Evolutionary conservation across 2,797 vertebrate genomes (phyloP).

Genomic region (Telmatherina bonti): DNA sequence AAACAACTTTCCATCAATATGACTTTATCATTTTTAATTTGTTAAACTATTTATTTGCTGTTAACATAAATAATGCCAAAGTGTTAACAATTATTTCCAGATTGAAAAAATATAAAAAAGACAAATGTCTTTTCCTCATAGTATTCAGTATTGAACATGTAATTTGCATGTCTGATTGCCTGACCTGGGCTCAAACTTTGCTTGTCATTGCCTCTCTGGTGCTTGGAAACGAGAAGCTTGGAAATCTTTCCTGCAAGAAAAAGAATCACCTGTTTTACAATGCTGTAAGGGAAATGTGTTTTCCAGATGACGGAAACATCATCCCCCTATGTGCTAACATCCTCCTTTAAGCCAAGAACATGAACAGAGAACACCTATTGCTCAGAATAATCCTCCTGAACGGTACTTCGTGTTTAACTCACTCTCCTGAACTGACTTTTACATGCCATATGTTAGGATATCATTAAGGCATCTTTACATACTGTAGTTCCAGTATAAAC

Average conservation of each 20-base stretch:
- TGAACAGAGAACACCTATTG: conserved; percentile 57
- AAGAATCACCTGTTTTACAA: conserved; percentile 58
- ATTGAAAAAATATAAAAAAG: neutral
- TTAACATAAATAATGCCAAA: neutral
- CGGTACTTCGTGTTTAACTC: conserved; percentile 3
- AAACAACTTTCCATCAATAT: neutral
- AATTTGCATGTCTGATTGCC: neutral
- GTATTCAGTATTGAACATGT: too few species aligned
- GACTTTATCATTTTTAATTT: neutral
- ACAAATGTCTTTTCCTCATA: neutral
- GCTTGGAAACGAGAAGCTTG: conserved; percentile 15
- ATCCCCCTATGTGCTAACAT: conserved; percentile 1
- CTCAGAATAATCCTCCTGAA: conserved; percentile 2
- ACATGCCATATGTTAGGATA: conserved; percentile 18
- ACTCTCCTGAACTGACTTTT: neutral
- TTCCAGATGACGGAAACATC: conserved; percentile 66
- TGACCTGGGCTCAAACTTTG: conserved; percentile 23
- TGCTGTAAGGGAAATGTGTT: conserved; percentile 51
- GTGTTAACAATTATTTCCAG: neutral
- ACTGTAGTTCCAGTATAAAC: conserved; percentile 12
- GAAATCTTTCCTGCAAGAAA: conserved; percentile 36
- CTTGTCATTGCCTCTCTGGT: conserved; percentile 9
- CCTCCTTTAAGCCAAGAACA: conserved; percentile 33
- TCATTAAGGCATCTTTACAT: conserved; percentile 1
- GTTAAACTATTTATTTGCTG: neutral